phyloP scores from a whole-genome alignment of 2,888 invertebrate genomes.

The Amblyteles armatorius region DNA sequence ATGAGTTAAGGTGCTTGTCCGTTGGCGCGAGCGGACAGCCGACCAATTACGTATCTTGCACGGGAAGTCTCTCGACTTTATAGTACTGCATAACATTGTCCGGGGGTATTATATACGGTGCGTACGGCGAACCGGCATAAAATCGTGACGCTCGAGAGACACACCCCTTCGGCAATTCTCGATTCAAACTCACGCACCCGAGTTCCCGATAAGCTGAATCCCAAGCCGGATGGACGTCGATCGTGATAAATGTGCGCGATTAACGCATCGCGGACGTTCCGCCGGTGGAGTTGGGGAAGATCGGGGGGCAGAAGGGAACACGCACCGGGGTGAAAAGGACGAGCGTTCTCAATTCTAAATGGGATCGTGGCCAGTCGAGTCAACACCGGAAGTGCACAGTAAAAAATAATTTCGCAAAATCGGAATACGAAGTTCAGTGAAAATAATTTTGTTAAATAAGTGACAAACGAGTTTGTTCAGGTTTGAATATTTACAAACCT shows the following conservation, averaged over 20 bases:
- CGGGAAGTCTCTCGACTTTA: constrained; percentile 56
- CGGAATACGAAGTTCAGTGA: no score
- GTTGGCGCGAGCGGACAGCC: constrained; percentile 61
- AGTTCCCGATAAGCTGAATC: constrained; percentile 17
- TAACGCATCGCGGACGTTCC: neutral
- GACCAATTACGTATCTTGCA: constrained; percentile 55
- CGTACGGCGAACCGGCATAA: constrained; percentile 12
- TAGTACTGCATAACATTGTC: constrained; percentile 37
- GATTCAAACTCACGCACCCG: constrained; percentile 27
- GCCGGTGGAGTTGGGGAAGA: neutral
- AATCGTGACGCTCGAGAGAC: constrained; percentile 36
- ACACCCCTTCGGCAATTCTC: constrained; percentile 32
- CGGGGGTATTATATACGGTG: neutral
- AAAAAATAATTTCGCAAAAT: no score
- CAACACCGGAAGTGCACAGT: no score
- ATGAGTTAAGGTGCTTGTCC: constrained; percentile 63
- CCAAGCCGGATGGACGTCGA: neutral
- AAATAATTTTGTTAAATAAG: no score
- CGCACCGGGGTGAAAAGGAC: no score
- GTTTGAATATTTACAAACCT: no score
- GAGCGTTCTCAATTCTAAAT: no score
- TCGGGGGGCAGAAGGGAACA: neutral
- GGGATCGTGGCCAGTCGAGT: no score
- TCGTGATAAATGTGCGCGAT: constrained; percentile 11
- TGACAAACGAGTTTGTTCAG: no score